Conservation (phyloP, 2,113 vertebrate species). For the Anguilla japonica region DNA sequence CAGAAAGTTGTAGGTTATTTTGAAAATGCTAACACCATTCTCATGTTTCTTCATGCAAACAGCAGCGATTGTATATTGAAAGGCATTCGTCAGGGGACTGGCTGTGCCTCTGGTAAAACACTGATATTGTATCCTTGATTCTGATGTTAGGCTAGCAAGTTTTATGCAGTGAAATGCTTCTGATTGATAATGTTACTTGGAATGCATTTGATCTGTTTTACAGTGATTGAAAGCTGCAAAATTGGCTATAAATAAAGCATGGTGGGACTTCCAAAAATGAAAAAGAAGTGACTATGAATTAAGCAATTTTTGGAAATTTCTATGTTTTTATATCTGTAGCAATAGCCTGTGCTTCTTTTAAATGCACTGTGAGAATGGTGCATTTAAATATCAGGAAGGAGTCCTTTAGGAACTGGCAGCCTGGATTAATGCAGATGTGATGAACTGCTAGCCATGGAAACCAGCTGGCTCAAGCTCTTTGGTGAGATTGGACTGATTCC, state of each 20-base stretch:
- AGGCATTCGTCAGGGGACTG: constrained; percentile 7
- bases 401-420: not conserved
- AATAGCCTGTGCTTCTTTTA: constrained; percentile 22
- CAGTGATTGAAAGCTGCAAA: constrained; percentile 14
- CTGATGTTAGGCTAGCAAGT: not conserved
- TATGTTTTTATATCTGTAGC: constrained; percentile 22
- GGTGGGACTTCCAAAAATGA: not conserved
- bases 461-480: constrained; percentile 15
- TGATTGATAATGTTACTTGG: not conserved
- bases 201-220: not conserved
- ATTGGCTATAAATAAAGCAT: constrained; percentile 7
- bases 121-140: not conserved
- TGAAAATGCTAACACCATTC: not conserved
- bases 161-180: not conserved
- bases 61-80: not conserved
- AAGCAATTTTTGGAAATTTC: constrained; percentile 2
- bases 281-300: constrained; percentile 11
- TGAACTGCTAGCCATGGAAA: not conserved
- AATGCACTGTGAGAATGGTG: not conserved
- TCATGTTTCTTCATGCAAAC: constrained; percentile 21
- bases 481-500: constrained; percentile 1
- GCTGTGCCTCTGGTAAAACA: constrained; percentile 3
- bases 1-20: not conserved
- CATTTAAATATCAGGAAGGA: not conserved
- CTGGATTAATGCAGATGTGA: not conserved